Conservation (phyloP, 1,140 invertebrate genomes). For the Sinella curviseta region DNA sequence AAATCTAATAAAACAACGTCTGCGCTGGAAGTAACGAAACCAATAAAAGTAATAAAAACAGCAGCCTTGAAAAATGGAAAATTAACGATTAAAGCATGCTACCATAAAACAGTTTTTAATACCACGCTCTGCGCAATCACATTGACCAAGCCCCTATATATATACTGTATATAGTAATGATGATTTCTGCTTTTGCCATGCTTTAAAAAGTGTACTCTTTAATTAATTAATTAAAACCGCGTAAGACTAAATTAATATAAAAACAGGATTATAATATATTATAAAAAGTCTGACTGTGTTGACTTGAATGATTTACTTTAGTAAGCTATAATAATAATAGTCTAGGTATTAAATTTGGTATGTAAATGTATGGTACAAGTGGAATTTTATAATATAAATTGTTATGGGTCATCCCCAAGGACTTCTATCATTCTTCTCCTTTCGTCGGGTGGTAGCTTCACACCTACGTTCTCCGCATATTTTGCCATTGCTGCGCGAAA, state of each 20-base stretch:
- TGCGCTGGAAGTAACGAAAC: no score
- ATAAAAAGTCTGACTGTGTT: neutral
- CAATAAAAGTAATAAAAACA: no score
- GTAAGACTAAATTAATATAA: neutral
- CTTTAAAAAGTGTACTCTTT: neutral
- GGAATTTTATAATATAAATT: neutral
- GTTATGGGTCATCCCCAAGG: constrained; percentile 27
- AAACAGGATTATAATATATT: neutral
- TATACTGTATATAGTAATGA: no score
- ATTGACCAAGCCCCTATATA: no score
- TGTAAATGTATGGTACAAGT: neutral
- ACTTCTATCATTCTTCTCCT: constrained; percentile 29
- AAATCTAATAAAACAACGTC: no score
- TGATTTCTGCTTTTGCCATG: neutral
- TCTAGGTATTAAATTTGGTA: neutral
- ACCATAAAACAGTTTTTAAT: no score
- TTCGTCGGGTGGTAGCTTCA: constrained; percentile 32
- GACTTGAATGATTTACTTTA: neutral
- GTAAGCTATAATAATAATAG: neutral
- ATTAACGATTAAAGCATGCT: no score
- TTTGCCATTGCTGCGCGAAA: constrained; percentile 38
- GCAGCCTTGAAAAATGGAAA: no score
- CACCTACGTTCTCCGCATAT: constrained; percentile 37
- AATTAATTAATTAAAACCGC: neutral
- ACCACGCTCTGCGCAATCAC: no score